Base-by-base conservation (phyloP, 2,797 vertebrate genomes). In the Sebastes miniatus region DNA sequence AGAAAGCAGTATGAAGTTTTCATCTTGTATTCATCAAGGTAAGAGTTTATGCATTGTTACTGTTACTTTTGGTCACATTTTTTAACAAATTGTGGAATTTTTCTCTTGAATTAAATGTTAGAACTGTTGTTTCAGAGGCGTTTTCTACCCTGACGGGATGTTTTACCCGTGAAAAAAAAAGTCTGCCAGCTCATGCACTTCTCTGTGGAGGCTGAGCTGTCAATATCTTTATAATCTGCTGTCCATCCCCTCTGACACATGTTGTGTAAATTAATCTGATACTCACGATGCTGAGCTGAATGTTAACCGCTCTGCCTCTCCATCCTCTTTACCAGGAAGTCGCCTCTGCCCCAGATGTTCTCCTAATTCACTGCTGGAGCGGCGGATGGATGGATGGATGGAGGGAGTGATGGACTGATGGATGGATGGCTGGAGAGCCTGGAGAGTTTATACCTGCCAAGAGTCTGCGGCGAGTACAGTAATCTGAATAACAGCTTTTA, bases 401-500 rank as follows among this genome's bases (percentile, higher is more conserved):
- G 65, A 78, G 1, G 16, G 52, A 47, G 14, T 16, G 71, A 43
- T 11, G n/a, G 22, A 56, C 34, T 50, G 52, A 52, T 20, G 14
- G 65, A 79, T 1, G 16, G 52, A 61, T 36, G 34, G 72, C 74
- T 5, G 52, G 47, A 81, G 47, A 24, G 58, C 69, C 52, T 6
- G 14, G 11, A 31, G 73, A 50, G 73, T 57, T 62, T 24, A 25
- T 78, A 88, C 90, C 83, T 89, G 90, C 86, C 80, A 80, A 86
- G 63, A 86, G 71, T 22, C 50, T 29, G 66, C 81, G 79, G 79
- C 24, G 52, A 80, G 69, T 69, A 22, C 84, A 79, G 81, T 93
- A 93, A 94, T 94, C 91, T 89, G 78, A 92, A 81, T 79, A 89
- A 89, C 82, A 50, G 92, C 90, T 93, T 92, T 94, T 84, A 93